These are phyloP conservation scores for Ammospiza maritima DNA, from an alignment of 2,797 vertebrate species.

Conservation along the genomic window DNA sequence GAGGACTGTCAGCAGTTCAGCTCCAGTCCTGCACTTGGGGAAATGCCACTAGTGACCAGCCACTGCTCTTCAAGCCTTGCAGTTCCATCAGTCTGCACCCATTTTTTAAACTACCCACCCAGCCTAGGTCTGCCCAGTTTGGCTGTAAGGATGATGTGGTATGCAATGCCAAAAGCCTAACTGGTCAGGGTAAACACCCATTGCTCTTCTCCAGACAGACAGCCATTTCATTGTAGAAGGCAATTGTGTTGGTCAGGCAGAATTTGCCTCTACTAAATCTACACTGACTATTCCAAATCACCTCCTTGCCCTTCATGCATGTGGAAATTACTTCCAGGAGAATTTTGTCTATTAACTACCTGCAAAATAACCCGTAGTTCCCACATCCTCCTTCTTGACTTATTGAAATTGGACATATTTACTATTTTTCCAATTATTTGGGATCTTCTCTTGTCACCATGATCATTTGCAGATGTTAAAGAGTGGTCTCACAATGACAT, in stretches of 20 bases:
- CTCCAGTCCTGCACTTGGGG: background rate
- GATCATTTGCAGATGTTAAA: background rate
- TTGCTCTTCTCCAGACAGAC: background rate
- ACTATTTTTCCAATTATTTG: background rate
- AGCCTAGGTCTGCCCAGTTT: background rate
- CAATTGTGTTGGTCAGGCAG: background rate
- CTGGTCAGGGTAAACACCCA: background rate
- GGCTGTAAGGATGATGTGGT: background rate
- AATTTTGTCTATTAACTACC: background rate
- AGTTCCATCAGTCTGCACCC: background rate
- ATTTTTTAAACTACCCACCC: background rate
- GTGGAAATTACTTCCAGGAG: background rate
- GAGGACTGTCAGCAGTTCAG: background rate
- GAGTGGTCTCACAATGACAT: background rate
- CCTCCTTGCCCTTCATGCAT: background rate
- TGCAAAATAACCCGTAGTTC: background rate
- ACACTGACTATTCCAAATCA: background rate
- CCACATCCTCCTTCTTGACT: background rate
- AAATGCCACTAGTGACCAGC: background rate
- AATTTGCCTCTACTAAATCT: background rate
- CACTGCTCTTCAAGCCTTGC: background rate
- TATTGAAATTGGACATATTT: background rate
- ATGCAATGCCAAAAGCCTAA: background rate
- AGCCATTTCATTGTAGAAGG: background rate
- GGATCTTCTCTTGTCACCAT: background rate